Base-by-base conservation (phyloP, 2,888 invertebrate species). In the Helicoverpa assulta region DNA sequence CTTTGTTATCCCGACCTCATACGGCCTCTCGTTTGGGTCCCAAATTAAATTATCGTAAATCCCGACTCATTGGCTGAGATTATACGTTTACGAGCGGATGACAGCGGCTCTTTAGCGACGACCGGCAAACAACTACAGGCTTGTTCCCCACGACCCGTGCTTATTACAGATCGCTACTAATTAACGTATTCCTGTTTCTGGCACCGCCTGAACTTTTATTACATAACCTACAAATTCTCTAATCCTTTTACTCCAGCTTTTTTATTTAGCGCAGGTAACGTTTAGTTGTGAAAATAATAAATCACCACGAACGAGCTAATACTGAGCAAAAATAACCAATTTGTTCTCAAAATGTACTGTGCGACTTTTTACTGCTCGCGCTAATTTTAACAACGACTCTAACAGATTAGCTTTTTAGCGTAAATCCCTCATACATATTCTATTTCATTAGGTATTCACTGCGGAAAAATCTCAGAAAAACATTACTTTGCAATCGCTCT, bases 31-130 rank as follows among this genome's bases (percentile, higher is more conserved):
- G 81, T 82, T 82, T 81, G 81, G 70, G 70, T 59, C 76, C 79
- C 76, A 83, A 87, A 88, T 89, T 86, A 87, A 88, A 89, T 89
- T 88, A 88, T 86, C 84, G 86, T 86, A 86, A 89, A 87, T 85
- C 85, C 81, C 73, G 57, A 67, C 82, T 84, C 75, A 81, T 83
- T 81, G 81, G 80, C 72, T 60, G 81, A 83, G 85, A 86, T 86
- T 85, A 84, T 82, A 78, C 71, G 78, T 75, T 78, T 74, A 80
- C 71, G 73, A 78, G 79, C 80, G 79, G 75, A 72, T 78, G 76
- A 82, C 84, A 79, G 72, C 53, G 73, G 73, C 79, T 85, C 83
- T 81, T 84, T 85, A 85, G 78, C 26, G 26, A 26, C 26, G 26
- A 26, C 78, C 73, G 56, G 74, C 77, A 82, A 86, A 83, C 85